Percentiles rank a stretch among this genome's conserved stretches.
Evolutionary conservation across 2,797 vertebrate species (phyloP).

Genomic region (Epinephelus coioides): DNA sequence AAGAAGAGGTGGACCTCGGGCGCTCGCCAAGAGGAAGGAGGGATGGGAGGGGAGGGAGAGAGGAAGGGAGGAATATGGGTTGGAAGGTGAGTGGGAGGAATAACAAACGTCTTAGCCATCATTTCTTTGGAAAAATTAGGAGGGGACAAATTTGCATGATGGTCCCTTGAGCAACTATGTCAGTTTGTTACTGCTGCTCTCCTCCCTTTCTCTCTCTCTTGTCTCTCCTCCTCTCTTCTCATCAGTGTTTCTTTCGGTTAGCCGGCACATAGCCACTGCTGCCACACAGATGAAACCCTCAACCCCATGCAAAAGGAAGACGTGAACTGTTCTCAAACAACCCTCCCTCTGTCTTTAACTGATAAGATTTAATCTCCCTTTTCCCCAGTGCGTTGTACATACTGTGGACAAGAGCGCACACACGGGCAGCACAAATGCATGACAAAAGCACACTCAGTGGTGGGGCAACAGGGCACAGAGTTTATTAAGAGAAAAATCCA

Average conservation of each 20-base stretch:
- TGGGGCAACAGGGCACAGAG: neutral
- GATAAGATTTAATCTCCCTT: conserved; percentile 52
- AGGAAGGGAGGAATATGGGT: conserved; percentile 44
- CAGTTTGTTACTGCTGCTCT: conserved; percentile 17
- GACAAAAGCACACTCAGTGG: neutral
- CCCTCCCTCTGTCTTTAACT: conserved; percentile 47
- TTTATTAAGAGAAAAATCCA: conserved; percentile 26
- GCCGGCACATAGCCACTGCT: conserved; percentile 21
- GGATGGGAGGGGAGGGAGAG: conserved; percentile 29
- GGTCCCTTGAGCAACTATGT: conserved; percentile 42
- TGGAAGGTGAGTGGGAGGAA: conserved; percentile 65
- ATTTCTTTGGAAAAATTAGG: conserved; percentile 39
- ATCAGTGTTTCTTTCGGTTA: conserved; percentile 27
- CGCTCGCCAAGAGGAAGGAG: conserved; percentile 52
- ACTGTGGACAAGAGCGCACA: neutral
- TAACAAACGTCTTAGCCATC: conserved; percentile 50
- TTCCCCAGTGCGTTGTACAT: neutral
- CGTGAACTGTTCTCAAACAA: conserved; percentile 43
- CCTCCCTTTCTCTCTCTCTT: neutral
- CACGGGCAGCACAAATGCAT: neutral
- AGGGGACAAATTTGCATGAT: conserved; percentile 38
- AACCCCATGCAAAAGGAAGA: conserved; percentile 43
- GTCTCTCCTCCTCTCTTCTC: conserved; percentile 6
- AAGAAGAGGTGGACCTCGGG: conserved; percentile 57
- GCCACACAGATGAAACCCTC: conserved; percentile 46